phyloP scores from a whole-genome alignment of 2,888 invertebrate species.

The Tachina lurida region DNA sequence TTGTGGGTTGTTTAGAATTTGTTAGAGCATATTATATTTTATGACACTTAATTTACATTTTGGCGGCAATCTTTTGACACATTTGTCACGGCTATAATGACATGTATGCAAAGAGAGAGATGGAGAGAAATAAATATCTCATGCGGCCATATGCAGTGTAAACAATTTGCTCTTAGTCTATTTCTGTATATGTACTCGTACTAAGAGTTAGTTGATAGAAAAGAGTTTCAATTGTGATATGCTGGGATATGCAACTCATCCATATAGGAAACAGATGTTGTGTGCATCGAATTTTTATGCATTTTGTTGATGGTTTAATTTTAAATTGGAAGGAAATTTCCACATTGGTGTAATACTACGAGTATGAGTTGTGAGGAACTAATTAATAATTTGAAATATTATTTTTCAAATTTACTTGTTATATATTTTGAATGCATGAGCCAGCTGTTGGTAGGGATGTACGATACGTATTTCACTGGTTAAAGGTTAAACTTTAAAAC shows the following conservation, averaged over 20 bases:
- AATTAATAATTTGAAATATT: neutral
- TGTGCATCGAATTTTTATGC: neutral
- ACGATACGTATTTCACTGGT: too few species aligned
- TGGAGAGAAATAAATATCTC: neutral
- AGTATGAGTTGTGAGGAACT: neutral
- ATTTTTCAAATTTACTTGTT: neutral
- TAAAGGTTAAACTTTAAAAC: too few species aligned
- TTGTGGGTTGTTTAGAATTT: constrained; percentile 71
- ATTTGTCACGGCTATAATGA: constrained; percentile 77
- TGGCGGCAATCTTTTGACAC: constrained; percentile 78
- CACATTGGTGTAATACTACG: neutral
- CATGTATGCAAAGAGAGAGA: constrained; percentile 2
- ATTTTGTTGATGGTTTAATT: constrained; percentile 40
- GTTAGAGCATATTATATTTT: constrained; percentile 68
- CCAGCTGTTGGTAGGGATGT: neutral
- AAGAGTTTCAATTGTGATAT: neutral
- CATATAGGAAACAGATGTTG: constrained; percentile 46
- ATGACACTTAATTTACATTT: constrained; percentile 68
- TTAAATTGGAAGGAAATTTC: neutral
- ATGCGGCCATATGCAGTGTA: constrained; percentile 20
- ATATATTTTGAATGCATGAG: neutral
- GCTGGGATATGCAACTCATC: constrained; percentile 71
- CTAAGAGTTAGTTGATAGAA: constrained; percentile 53
- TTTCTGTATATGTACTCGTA: neutral
- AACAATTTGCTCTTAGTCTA: constrained; percentile 31